Percentiles rank a stretch among this genome's conserved stretches.
phyloP scores from a whole-genome alignment of 2,113 vertebrate species.

The Alectura lathami region DNA sequence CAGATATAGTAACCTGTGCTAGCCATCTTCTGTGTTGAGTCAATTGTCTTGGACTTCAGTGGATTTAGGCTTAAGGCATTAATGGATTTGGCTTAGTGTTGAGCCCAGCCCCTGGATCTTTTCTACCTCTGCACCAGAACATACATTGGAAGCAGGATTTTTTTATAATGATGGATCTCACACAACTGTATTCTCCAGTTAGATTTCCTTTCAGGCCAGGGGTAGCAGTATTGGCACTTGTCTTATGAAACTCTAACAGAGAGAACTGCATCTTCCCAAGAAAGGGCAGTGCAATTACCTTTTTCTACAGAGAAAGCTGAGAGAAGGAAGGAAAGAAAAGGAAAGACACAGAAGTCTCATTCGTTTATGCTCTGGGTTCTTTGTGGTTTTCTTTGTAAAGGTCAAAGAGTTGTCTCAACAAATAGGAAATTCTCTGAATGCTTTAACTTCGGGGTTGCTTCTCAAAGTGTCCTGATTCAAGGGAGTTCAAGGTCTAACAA shows the following conservation, averaged over 20 bases:
- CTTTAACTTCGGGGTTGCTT: constrained; percentile 54
- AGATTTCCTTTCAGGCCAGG: not conserved
- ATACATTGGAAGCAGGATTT: not conserved
- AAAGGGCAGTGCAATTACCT: constrained; percentile 37
- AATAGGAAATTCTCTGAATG: constrained; percentile 56
- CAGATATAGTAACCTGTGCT: not conserved
- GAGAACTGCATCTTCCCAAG: not conserved
- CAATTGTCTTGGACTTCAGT: not conserved
- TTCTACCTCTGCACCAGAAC: not conserved
- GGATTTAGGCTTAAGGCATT: not conserved
- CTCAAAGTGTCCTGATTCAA: constrained; percentile 56
- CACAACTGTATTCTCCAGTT: not conserved
- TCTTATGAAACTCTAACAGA: not conserved
- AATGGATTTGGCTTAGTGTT: not conserved
- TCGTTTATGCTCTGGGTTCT: constrained; percentile 30
- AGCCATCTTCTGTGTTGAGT: not conserved
- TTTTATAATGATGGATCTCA: not conserved
- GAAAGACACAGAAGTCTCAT: constrained; percentile 16
- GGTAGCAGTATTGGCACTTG: not conserved
- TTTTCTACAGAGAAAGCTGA: constrained; percentile 24
- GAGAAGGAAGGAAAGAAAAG: not conserved
- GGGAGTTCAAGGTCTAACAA: constrained; percentile 54
- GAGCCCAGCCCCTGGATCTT: not conserved
- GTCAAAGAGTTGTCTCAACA: constrained; percentile 56
- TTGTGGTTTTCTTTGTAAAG: constrained; percentile 51